phyloP scores from a whole-genome alignment of 2,888 invertebrate genomes.

The Tenthredo mesomela region DNA sequence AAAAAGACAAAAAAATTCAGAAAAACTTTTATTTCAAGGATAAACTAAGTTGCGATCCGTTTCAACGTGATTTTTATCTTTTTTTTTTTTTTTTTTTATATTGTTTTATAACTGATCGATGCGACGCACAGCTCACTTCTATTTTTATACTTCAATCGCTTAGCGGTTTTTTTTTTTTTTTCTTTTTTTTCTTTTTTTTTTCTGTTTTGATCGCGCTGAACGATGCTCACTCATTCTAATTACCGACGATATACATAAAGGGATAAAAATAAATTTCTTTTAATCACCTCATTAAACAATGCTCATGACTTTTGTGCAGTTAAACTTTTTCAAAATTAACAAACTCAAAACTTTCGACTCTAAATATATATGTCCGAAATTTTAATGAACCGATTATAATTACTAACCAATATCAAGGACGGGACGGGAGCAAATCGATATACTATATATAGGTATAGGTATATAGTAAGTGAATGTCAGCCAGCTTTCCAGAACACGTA shows the following conservation, averaged over 20 bases:
- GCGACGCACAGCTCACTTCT: not conserved
- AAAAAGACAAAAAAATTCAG: not conserved
- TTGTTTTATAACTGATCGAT: not conserved
- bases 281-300: not conserved
- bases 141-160: constrained; percentile 1
- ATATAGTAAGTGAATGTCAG: not conserved
- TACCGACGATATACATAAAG: not conserved
- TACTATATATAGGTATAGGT: not conserved
- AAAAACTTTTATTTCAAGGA: not conserved
- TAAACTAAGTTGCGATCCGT: not conserved
- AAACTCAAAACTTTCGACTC: not conserved
- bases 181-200: not conserved
- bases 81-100: not conserved
- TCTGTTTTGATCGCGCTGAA: not conserved
- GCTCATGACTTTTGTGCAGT: not conserved
- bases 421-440: not conserved
- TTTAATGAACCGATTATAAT: not conserved
- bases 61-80: not conserved
- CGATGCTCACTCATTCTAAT: not conserved
- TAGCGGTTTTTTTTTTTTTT: not conserved
- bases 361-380: not conserved
- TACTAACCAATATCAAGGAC: not conserved
- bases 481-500: not conserved
- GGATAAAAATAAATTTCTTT: not conserved
- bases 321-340: not conserved